Evolutionary conservation across 2,113 vertebrate species (phyloP), one percentile per base, ranked within the genome.

Genomic region (Oreotrochilus melanogaster): DNA sequence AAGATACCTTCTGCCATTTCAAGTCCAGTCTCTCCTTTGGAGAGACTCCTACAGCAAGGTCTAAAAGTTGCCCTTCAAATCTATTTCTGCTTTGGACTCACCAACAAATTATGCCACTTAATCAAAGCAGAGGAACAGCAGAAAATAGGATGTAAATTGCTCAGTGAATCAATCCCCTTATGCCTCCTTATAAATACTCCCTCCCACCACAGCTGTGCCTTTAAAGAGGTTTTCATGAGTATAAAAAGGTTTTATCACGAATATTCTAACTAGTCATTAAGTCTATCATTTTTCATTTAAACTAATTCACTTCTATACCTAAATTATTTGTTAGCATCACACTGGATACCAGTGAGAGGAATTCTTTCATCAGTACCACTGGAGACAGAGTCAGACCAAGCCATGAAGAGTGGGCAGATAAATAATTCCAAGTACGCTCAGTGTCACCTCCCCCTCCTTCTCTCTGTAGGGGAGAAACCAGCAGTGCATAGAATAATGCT

Each of bases 391-490:
- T 72, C 73, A 79, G 50, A 69, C 67, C 27, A 82, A 73, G 25
- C 33, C 88, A 58, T 28, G 45, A 79, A 57, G 78, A 92, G 78
- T 83, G 18, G 71, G 81, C 45, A 92, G 82, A 92, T 65, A 90
- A 94, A 69, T 76, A 90, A 95, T 88, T 93, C 47, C 58, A 92
- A 88, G 47, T 57, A 95, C 79, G 53, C 25, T 73, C 43, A 92
- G n/a, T 62, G 54, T 79, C 61, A 82, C 62, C 42, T 91, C 37
- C 78, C 23, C 21, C 50, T 47, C 54, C 54, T 64, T 35, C 73
- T 89, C 71, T 88, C 62, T 54, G 33, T 0, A 78, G 14, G 37
- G 27, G 23, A 88, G 45, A 37, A 88, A 62, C 23, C 56, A 88
- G 12, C n/a, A 17, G 27, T 47, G 33, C 23, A 58, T 27, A 73